Percentiles rank a stretch among this genome's conserved stretches.
These are phyloP conservation scores for Tetramorium bicarinatum DNA, from an alignment of 2,888 invertebrate species.

Conservation along the genomic window DNA sequence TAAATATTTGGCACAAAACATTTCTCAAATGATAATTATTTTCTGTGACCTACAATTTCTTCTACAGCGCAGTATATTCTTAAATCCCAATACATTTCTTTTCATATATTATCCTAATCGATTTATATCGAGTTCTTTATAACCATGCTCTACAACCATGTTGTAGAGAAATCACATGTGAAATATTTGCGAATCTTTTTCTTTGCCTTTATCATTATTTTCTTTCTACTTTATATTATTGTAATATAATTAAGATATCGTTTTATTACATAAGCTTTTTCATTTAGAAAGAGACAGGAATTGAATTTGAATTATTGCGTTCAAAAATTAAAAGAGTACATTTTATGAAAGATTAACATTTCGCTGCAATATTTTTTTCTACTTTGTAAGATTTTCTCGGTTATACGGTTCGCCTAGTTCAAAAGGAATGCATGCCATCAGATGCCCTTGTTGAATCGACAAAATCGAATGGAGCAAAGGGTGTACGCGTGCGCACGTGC, in stretches of 20 bases:
- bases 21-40: neutral
- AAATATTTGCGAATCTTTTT: neutral
- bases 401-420: neutral
- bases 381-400: neutral
- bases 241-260: neutral
- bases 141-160: too few species aligned
- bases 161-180: neutral
- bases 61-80: neutral
- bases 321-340: neutral
- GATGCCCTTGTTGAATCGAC: neutral
- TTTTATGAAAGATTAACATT: neutral
- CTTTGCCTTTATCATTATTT: neutral
- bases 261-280: neutral
- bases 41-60: neutral
- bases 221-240: neutral
- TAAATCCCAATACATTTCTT: neutral
- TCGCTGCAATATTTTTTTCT: neutral
- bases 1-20: neutral
- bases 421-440: neutral
- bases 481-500: neutral
- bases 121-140: neutral
- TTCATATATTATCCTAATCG: neutral
- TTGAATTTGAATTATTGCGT: neutral
- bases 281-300: neutral
- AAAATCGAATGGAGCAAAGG: slow-evolving; percentile 12